These are phyloP conservation scores for Malurus leucopterus DNA, from an alignment of 2,797 vertebrate species.

Conservation along the genomic window DNA sequence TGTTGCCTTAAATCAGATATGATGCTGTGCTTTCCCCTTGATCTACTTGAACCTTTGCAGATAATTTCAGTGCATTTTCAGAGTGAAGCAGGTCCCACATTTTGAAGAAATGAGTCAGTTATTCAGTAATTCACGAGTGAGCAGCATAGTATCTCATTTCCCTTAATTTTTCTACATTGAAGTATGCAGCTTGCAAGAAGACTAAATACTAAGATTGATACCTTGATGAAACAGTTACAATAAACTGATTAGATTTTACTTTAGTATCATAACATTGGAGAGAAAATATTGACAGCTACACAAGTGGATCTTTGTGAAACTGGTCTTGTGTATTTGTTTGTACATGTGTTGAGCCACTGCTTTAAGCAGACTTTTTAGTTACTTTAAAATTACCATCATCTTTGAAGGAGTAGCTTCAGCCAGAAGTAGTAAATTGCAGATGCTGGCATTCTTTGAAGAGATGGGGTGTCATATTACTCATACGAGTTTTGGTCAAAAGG, in stretches of 20 bases:
- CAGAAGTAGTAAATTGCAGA: not conserved
- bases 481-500: not conserved
- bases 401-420: not conserved
- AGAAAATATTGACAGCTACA: not conserved
- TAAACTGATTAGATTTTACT: not conserved
- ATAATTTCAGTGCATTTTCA: not conserved
- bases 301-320: not conserved
- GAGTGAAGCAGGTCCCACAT: not conserved
- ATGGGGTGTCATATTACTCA: not conserved
- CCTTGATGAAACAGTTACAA: not conserved
- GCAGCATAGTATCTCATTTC: not conserved
- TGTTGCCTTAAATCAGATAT: not conserved
- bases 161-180: not conserved
- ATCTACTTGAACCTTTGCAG: not conserved
- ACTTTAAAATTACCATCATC: not conserved
- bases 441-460: not conserved
- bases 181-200: not conserved
- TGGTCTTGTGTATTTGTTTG: not conserved
- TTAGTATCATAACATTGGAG: not conserved
- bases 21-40: not conserved
- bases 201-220: not conserved
- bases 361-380: not conserved
- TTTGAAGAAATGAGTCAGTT: not conserved
- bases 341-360: not conserved
- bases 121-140: not conserved